Evolutionary conservation across 2,113 vertebrate species (phyloP).

Genomic region (Caretta caretta): DNA sequence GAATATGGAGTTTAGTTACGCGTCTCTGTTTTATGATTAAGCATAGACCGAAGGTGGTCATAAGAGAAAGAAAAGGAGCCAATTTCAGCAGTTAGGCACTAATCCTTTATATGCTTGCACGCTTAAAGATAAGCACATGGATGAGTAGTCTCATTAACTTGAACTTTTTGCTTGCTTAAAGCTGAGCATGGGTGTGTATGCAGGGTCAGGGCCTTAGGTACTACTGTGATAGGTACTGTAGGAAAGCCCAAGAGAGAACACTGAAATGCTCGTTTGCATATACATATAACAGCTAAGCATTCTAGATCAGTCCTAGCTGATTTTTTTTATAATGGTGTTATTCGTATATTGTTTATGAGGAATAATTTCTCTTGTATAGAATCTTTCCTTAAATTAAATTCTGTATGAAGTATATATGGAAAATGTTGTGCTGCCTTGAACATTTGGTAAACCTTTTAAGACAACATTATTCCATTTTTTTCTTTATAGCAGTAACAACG

Average conservation of each 20-base stretch:
- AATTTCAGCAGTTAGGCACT: background rate
- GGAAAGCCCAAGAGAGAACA: slow-evolving; percentile 28
- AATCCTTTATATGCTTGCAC: background rate
- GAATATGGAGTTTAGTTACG: background rate
- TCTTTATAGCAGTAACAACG: background rate
- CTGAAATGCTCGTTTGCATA: background rate
- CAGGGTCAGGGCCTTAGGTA: background rate
- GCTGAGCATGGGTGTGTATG: slow-evolving; percentile 28
- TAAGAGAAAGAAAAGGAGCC: background rate
- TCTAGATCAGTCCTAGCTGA: background rate
- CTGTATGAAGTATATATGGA: background rate
- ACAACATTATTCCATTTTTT: background rate
- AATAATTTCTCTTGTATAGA: background rate
- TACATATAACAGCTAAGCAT: background rate
- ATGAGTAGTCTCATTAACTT: slow-evolving; percentile 1
- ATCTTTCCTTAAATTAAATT: background rate
- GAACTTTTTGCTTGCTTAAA: slow-evolving; percentile 18
- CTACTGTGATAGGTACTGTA: background rate
- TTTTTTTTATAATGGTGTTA: background rate
- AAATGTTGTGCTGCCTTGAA: background rate
- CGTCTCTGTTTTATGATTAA: background rate
- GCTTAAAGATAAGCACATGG: background rate
- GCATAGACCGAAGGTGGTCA: background rate
- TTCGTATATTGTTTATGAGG: background rate
- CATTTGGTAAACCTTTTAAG: background rate